These are phyloP conservation scores for Drepana falcataria DNA, from an alignment of 2,888 invertebrate species.

Conservation along the genomic window DNA sequence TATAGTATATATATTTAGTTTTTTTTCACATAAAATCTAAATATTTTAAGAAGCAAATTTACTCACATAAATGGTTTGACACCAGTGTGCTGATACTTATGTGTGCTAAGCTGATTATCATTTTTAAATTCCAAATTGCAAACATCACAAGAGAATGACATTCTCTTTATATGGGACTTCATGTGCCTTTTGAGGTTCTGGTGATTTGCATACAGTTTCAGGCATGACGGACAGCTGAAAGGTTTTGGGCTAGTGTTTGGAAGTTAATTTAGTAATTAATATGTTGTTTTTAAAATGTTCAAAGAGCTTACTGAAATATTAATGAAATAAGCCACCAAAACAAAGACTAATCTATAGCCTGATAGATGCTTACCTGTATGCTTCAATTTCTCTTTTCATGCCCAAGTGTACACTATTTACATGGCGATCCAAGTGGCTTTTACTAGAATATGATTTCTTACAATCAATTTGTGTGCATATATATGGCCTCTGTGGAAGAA, in stretches of 20 bases:
- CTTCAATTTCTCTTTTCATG: slow-evolving; percentile 28
- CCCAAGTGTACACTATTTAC: slow-evolving; percentile 64
- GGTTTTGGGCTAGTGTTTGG: slow-evolving; percentile 1
- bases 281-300: not conserved
- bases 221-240: slow-evolving; percentile 69
- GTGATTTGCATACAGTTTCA: slow-evolving; percentile 66
- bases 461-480: slow-evolving; percentile 79
- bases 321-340: too few relatives aligned
- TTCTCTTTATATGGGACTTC: slow-evolving; percentile 50
- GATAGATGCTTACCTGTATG: slow-evolving; percentile 42
- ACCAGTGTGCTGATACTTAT: slow-evolving; percentile 77
- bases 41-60: not conserved
- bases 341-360: too few relatives aligned
- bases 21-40: too few relatives aligned
- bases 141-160: slow-evolving; percentile 66
- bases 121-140: slow-evolving; percentile 76
- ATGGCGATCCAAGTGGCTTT: slow-evolving; percentile 81
- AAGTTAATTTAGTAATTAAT: slow-evolving; percentile 2
- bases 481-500: slow-evolving; percentile 73
- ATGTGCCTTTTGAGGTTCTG: slow-evolving; percentile 80
- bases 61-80: slow-evolving; percentile 60
- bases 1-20: too few relatives aligned
- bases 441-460: slow-evolving; percentile 78
- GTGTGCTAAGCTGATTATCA: slow-evolving; percentile 75
- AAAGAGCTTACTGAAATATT: too few relatives aligned